Evolutionary conservation across 2,888 invertebrate species (phyloP).

Genomic region (Oligia latruncula): DNA sequence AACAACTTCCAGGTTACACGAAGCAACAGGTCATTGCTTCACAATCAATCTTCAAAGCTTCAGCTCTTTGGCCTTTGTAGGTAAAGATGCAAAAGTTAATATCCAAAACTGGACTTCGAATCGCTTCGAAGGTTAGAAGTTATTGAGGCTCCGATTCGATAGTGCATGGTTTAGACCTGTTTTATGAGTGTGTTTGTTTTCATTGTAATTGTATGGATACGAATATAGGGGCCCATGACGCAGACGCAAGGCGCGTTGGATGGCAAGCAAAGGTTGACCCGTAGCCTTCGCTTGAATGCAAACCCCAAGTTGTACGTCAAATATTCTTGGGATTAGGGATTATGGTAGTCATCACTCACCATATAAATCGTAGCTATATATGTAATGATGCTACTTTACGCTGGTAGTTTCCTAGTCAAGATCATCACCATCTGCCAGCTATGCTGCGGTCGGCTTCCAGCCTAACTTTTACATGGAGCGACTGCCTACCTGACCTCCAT

Average conservation of each 20-base stretch:
- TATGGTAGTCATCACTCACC: not conserved
- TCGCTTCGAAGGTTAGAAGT: not conserved
- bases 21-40: not conserved
- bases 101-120: not conserved
- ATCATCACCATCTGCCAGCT: not conserved
- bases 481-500: not conserved
- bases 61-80: not conserved
- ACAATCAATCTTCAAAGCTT: not conserved
- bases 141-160: not conserved
- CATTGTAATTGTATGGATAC: not conserved
- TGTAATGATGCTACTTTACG: not conserved
- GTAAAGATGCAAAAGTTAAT: not conserved
- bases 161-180: not conserved
- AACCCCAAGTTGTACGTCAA: not conserved
- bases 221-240: not conserved
- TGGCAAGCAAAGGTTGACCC: too few species aligned
- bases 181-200: not conserved
- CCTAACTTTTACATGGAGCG: not conserved
- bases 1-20: slow-evolving; percentile 27
- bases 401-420: not conserved
- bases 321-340: not conserved
- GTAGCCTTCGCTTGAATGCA: not conserved
- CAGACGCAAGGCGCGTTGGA: too few species aligned
- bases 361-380: not conserved
- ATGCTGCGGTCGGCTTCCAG: not conserved